Percentiles rank a stretch among this genome's conserved stretches.
These are phyloP conservation scores for Phrynocephalus forsythii DNA, from an alignment of 2,797 vertebrate species.

Conservation along the genomic window DNA sequence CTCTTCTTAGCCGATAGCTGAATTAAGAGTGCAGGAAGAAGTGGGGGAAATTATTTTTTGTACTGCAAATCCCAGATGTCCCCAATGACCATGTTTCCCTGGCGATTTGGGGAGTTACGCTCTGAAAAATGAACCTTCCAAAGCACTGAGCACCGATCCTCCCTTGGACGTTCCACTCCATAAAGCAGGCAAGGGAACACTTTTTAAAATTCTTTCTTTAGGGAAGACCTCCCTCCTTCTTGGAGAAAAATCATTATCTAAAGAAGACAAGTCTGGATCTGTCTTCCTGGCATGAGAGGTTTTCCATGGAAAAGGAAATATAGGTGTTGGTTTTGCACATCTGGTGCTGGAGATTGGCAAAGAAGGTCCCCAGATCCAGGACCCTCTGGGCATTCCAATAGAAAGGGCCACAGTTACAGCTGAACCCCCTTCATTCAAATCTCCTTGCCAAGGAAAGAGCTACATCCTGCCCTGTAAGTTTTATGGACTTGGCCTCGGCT, in stretches of 20 bases:
- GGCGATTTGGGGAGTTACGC: too few species aligned
- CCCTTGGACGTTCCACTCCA: not conserved
- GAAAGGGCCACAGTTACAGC: not conserved
- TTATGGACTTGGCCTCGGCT: slow-evolving; percentile 9
- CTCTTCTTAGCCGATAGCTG: not conserved
- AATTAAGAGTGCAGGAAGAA: not conserved
- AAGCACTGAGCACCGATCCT: not conserved
- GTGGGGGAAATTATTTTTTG: too few species aligned
- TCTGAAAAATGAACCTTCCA: too few species aligned
- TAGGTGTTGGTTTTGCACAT: not conserved
- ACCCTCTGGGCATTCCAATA: not conserved
- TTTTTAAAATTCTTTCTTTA: not conserved
- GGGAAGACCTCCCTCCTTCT: not conserved
- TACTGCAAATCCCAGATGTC: too few species aligned
- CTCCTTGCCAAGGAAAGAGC: not conserved
- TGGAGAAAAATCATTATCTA: not conserved
- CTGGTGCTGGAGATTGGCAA: not conserved
- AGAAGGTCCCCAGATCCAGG: too few species aligned
- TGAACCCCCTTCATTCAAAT: not conserved
- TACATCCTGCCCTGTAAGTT: not conserved
- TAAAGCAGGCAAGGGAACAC: too few species aligned
- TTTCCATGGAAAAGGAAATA: slow-evolving; percentile 4
- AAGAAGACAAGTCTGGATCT: not conserved
- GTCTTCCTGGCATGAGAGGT: not conserved
- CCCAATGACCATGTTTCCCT: too few species aligned